Conservation (phyloP, 2,113 vertebrate species). For the Lycaon pictus region DNA sequence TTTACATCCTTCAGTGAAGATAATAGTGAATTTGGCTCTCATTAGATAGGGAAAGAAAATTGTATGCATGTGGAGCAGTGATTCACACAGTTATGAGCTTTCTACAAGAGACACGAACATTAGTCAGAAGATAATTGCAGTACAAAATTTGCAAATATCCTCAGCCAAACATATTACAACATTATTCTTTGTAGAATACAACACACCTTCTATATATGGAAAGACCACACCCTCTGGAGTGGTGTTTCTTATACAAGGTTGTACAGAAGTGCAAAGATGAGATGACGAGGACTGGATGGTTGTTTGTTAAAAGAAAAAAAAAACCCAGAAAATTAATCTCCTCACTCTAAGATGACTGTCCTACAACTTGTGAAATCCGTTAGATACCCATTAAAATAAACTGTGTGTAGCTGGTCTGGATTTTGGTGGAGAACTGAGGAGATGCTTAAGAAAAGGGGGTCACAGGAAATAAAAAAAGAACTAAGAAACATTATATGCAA, state of each 20-base stretch:
- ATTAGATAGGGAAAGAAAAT: conserved; percentile 21
- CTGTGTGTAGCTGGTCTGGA: not conserved
- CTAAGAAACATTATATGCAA: not conserved
- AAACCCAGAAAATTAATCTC: not conserved
- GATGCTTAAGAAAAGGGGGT: not conserved
- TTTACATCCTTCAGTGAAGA: conserved; percentile 25
- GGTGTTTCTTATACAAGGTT: not conserved
- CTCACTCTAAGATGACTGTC: not conserved
- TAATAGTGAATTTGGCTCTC: conserved; percentile 30
- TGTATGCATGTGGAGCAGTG: not conserved
- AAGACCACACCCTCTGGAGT: not conserved
- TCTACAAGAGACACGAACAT: not conserved
- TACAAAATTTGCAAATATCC: conserved; percentile 31
- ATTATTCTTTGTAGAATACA: not conserved
- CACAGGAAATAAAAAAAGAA: not conserved
- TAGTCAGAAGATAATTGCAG: conserved; percentile 28
- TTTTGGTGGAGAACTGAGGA: not conserved
- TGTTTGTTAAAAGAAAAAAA: conserved; percentile 24
- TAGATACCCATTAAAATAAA: not conserved
- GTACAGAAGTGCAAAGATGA: not conserved
- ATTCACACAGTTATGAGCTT: not conserved
- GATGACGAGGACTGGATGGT: not conserved
- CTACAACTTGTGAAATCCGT: not conserved
- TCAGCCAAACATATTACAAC: not conserved
- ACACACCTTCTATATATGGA: not conserved